These are phyloP conservation scores for Limnephilus lunatus DNA, from an alignment of 2,888 invertebrate species.

Conservation along the genomic window DNA sequence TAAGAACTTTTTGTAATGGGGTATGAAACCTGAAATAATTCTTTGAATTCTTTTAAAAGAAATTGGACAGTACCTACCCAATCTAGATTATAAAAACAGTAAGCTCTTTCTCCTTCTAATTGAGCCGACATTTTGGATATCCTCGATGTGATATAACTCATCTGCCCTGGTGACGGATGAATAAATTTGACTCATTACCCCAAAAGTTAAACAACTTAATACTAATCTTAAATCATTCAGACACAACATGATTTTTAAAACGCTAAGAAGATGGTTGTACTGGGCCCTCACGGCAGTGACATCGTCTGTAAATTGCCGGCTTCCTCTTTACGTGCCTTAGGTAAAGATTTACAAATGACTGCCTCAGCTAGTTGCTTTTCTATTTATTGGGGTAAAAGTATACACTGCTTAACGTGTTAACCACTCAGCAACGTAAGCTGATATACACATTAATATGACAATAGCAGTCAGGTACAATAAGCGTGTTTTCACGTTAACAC, in stretches of 20 bases:
- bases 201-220: background rate
- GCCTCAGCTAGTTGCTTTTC: too few relatives aligned
- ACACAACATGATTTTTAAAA: background rate
- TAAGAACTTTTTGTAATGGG: conserved; percentile 72
- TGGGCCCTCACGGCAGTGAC: too few relatives aligned
- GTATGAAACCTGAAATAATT: background rate
- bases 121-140: background rate
- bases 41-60: too few relatives aligned
- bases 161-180: background rate
- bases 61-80: background rate
- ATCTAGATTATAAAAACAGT: background rate
- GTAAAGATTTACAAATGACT: too few relatives aligned
- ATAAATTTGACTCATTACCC: background rate
- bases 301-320: too few relatives aligned
- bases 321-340: too few relatives aligned
- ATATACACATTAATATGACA: too few relatives aligned
- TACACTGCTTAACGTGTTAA: too few relatives aligned
- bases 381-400: too few relatives aligned
- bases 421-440: too few relatives aligned
- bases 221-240: background rate
- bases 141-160: background rate
- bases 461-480: too few relatives aligned
- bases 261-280: background rate
- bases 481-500: too few relatives aligned
- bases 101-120: background rate